Percentiles rank a stretch among this genome's conserved stretches.
phyloP scores from a whole-genome alignment of 2,113 vertebrate genomes.

The Camelus dromedarius region DNA sequence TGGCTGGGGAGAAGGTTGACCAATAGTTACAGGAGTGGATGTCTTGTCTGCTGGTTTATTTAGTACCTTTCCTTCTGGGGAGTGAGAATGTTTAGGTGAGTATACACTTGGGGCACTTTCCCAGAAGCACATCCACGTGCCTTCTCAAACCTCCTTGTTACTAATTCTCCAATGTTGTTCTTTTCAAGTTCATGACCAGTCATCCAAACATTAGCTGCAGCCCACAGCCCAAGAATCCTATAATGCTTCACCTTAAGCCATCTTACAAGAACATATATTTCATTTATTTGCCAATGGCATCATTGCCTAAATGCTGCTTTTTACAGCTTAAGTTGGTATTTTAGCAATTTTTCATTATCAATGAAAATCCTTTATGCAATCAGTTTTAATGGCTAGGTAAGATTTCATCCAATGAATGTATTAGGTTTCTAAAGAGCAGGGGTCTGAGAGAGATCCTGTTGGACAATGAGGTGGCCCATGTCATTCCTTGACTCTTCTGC shows the following conservation, averaged over 20 bases:
- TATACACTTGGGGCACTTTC: neutral
- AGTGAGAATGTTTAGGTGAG: neutral
- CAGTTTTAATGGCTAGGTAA: neutral
- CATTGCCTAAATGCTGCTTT: neutral
- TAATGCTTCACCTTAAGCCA: neutral
- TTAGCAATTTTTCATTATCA: neutral
- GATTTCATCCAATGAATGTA: neutral
- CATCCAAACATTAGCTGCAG: neutral
- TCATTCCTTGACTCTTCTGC: neutral
- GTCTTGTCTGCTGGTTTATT: too few relatives aligned
- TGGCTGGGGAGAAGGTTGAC: neutral
- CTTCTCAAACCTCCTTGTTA: neutral
- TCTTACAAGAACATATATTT: neutral
- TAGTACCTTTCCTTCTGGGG: neutral
- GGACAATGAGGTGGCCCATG: neutral
- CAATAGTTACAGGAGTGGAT: too few relatives aligned
- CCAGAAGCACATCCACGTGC: neutral
- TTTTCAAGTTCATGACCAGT: neutral
- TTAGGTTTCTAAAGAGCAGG: neutral
- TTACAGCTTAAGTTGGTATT: neutral
- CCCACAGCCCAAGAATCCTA: neutral
- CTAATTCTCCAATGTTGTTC: neutral
- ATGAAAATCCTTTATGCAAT: neutral
- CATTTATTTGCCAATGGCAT: neutral
- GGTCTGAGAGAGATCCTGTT: neutral